Evolutionary conservation across 2,797 vertebrate species (phyloP).

Genomic region (Channallabes apus): DNA sequence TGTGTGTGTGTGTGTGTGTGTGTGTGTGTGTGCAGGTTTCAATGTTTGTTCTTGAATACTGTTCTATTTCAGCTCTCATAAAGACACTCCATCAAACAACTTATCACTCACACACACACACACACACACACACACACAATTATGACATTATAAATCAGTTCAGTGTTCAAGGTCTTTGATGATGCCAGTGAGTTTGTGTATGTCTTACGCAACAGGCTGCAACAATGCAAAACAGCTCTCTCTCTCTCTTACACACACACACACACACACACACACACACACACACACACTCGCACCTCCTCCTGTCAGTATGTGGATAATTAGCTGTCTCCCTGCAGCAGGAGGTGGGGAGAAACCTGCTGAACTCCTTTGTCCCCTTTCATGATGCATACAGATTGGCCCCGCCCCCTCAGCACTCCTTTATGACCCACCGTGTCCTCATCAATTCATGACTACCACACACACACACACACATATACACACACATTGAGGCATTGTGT

Average conservation of each 20-base stretch:
- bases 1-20: constrained; percentile 16
- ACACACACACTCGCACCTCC: constrained; percentile 26
- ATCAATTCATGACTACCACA: constrained; percentile 58
- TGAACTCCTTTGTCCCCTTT: constrained; percentile 52
- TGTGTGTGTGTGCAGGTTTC: background rate
- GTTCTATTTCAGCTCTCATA: constrained; percentile 27
- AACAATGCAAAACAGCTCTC: constrained; percentile 21
- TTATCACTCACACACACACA: background rate
- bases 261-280: constrained; percentile 34
- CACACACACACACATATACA: constrained; percentile 20
- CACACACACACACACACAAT: constrained; percentile 23
- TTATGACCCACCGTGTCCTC: constrained; percentile 50
- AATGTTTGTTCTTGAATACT: constrained; percentile 37
- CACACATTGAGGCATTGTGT: constrained; percentile 12
- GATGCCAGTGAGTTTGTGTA: constrained; percentile 31
- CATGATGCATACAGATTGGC: constrained; percentile 36
- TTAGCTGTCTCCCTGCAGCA: constrained; percentile 53
- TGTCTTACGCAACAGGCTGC: constrained; percentile 50
- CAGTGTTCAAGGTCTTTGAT: constrained; percentile 38
- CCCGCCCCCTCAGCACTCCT: constrained; percentile 31
- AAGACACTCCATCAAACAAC: background rate
- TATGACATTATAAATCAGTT: constrained; percentile 19
- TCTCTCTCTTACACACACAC: background rate
- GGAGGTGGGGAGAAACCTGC: constrained; percentile 54
- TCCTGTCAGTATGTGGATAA: constrained; percentile 54